These are phyloP conservation scores for Lonchura striata DNA, from an alignment of 2,113 vertebrate genomes.

Conservation along the genomic window DNA sequence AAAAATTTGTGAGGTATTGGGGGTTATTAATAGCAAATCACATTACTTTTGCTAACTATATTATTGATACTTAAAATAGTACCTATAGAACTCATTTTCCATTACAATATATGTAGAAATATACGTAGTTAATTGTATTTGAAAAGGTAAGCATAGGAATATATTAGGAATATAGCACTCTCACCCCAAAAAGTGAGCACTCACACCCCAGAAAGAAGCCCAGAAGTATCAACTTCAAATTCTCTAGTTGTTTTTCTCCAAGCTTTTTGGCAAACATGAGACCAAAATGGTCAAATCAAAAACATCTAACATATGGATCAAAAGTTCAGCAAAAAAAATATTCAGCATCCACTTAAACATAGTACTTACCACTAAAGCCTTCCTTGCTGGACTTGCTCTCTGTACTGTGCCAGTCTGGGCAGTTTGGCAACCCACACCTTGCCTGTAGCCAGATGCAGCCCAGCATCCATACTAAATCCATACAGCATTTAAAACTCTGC, in stretches of 20 bases:
- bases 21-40: background rate
- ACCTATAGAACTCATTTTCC: background rate
- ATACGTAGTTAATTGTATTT: background rate
- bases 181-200: background rate
- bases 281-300: background rate
- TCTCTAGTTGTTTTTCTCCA: background rate
- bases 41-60: background rate
- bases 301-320: background rate
- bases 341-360: background rate
- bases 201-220: background rate
- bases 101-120: background rate
- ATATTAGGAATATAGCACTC: background rate
- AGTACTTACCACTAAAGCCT: background rate
- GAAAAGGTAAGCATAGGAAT: background rate
- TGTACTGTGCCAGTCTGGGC: background rate
- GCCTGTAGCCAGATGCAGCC: background rate
- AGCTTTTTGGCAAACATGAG: background rate
- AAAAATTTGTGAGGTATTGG: background rate
- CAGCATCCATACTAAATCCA: background rate
- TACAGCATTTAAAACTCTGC: background rate
- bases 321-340: background rate
- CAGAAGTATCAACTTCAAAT: background rate
- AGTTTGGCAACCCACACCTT: background rate
- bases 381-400: background rate
- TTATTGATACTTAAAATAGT: background rate